These are phyloP conservation scores for Holacanthella duospinosa DNA, from an alignment of 2,888 invertebrate genomes.

Conservation along the genomic window DNA sequence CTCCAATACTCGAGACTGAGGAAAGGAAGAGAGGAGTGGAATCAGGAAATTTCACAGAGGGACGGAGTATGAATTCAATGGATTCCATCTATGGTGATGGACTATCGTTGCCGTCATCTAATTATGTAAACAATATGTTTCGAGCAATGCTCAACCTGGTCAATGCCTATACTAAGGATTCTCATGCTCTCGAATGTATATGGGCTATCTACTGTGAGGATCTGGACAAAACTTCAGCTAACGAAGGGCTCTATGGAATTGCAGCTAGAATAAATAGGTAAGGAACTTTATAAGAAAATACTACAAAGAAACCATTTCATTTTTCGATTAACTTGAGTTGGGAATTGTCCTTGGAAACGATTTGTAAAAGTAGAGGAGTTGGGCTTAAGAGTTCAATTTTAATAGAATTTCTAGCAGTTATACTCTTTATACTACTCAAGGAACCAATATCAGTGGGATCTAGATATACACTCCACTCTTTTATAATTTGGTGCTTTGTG, in stretches of 20 bases:
- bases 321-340: too few relatives aligned
- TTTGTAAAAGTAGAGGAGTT: too few relatives aligned
- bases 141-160: conserved; percentile 50
- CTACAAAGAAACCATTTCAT: too few relatives aligned
- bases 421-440: too few relatives aligned
- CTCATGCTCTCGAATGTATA: conserved; percentile 49
- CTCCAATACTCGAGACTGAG: conserved; percentile 13
- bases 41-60: conserved; percentile 35
- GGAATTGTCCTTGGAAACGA: too few relatives aligned
- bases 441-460: too few relatives aligned
- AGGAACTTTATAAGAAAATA: conserved; percentile 32
- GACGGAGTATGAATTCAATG: background rate
- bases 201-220: conserved; percentile 53
- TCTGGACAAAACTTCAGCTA: conserved; percentile 47
- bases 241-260: conserved; percentile 49
- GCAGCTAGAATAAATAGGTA: conserved; percentile 54
- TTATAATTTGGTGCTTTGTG: too few relatives aligned
- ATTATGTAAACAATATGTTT: conserved; percentile 48
- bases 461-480: too few relatives aligned
- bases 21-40: conserved; percentile 2
- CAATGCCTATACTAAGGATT: conserved; percentile 48
- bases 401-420: too few relatives aligned
- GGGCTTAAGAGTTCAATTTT: too few relatives aligned
- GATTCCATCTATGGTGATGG: background rate
- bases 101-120: background rate